Conservation (phyloP, 2,888 invertebrate genomes). For the Melanchra persicariae region DNA sequence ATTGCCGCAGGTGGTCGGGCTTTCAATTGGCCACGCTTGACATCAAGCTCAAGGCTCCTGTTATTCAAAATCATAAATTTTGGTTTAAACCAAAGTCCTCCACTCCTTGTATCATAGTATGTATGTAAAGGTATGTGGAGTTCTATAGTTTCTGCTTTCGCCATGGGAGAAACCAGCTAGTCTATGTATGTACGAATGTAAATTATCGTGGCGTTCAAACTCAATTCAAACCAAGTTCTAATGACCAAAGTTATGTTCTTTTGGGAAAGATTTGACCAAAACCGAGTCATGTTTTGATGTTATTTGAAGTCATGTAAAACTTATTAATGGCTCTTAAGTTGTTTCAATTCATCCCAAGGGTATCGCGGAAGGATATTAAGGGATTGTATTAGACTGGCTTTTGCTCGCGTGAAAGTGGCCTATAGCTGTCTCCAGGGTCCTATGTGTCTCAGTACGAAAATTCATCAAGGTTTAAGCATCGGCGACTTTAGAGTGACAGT, state of each 20-base stretch:
- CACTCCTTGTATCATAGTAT: no score
- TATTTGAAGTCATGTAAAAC: constrained; percentile 35
- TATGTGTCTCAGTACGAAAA: no score
- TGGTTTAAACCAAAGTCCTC: no score
- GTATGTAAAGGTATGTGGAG: no score
- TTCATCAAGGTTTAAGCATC: no score
- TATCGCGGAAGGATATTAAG: constrained; percentile 6
- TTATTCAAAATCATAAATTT: no score
- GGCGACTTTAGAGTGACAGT: no score
- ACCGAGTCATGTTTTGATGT: constrained; percentile 26
- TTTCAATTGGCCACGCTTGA: no score
- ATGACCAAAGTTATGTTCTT: constrained; percentile 43
- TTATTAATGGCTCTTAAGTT: constrained; percentile 41
- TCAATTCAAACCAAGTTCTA: constrained; percentile 22
- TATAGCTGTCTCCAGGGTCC: no score
- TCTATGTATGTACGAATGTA: neutral
- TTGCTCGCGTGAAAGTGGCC: neutral
- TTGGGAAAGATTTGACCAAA: constrained; percentile 46
- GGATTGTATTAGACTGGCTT: neutral
- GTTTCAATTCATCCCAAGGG: constrained; percentile 39
- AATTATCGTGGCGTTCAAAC: constrained; percentile 3
- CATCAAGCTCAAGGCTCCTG: no score
- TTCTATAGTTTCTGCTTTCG: neutral
- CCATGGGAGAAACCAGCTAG: neutral
- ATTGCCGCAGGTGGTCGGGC: no score